Evolutionary conservation across 2,797 vertebrate genomes (phyloP), one percentile per base, ranked within the genome.

Genomic region (Bradypodion ventrale): DNA sequence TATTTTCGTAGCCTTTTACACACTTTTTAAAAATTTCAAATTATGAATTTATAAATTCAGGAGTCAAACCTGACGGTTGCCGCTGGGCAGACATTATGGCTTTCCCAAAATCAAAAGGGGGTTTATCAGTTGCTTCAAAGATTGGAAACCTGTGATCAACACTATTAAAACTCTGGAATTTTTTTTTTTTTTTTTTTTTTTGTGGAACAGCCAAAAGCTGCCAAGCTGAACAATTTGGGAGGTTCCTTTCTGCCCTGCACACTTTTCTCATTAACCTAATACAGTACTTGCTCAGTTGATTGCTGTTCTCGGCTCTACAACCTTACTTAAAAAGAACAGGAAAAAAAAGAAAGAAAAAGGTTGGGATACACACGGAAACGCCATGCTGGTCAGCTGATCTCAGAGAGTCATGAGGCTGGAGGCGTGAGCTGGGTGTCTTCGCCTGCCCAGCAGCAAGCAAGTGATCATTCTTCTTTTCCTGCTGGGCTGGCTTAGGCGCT

Each of bases 401-500:
- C 4, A 1, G 5, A 78, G 35, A 78, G 35, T 79, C 83, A 65
- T 63, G 68, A 1, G 83, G 16, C 23, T 6, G 1, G 5, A n/a
- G 42, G 8, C 3, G 23, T 35, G 42, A n/a, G 37, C 1, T 72
- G 40, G 15, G 46, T 40, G 35, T 56, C 2, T n/a, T n/a, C n/a
- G n/a, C n/a, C n/a, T n/a, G n/a, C 0, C 1, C 27, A 56, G 21
- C 52, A 5, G 2, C 0, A 16, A 27, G 40, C 1, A 23, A n/a
- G n/a, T 4, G 42, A 2, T 5, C 2, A 21, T 23, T 12, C 29
- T 25, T 1, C 4, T 6, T n/a, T 29, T 52, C n/a, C 23, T 21
- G 19, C 16, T 52, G 19, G 29, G 19, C 16, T 52, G 19, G 29
- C 10, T 37, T 27, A 5, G 2, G 3, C 2, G 23, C 9, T 37